Evolutionary conservation across 2,113 vertebrate genomes (phyloP).

Genomic region (Phoenicopterus ruber): DNA sequence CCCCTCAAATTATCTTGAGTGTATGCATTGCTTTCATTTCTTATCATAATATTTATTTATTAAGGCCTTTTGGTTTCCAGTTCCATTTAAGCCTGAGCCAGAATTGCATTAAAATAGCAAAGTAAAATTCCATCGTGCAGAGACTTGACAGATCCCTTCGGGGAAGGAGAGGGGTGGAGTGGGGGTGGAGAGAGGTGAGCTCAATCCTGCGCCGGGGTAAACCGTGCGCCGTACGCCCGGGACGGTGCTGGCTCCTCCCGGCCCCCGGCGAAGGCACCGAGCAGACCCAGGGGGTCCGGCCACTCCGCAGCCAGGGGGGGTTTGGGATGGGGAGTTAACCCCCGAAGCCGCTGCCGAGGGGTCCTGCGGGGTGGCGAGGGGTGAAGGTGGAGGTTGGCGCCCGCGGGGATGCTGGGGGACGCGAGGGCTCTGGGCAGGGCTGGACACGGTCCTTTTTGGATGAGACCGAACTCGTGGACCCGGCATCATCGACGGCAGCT

Average conservation of each 20-base stretch:
- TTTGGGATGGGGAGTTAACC: background rate
- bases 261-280: background rate
- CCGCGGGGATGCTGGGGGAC: background rate
- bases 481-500: background rate
- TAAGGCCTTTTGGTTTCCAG: conserved; percentile 79
- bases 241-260: background rate
- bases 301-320: rapidly evolving
- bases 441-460: background rate
- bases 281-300: background rate
- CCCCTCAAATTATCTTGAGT: conserved; percentile 67
- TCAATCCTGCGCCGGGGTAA: background rate
- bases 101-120: conserved; percentile 83
- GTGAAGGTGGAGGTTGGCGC: background rate
- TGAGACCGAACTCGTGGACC: background rate
- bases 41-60: conserved; percentile 87
- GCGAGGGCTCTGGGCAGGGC: background rate
- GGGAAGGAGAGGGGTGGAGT: conserved; percentile 66
- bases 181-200: conserved; percentile 66
- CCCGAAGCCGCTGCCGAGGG: background rate
- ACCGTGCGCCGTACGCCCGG: background rate
- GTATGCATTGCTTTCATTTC: conserved; percentile 79
- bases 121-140: conserved; percentile 79
- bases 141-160: conserved; percentile 77
- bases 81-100: conserved; percentile 82
- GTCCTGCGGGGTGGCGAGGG: background rate